Percentiles rank a stretch among this genome's conserved stretches.
phyloP scores from a whole-genome alignment of 1,140 invertebrate genomes.

The Carposina sasakii region DNA sequence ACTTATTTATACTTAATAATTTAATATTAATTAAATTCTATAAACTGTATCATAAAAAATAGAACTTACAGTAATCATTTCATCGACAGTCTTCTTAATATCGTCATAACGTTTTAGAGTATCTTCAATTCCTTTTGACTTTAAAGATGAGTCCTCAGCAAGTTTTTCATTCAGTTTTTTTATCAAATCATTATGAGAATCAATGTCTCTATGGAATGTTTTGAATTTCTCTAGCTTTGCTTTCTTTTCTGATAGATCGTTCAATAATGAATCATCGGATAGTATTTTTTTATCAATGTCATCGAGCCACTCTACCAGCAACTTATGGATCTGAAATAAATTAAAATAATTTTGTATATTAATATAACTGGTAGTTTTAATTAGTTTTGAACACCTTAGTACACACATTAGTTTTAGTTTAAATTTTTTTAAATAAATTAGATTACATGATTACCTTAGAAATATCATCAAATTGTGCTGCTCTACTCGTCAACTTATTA shows the following conservation, averaged over 20 bases:
- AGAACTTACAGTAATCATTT: constrained; percentile 76
- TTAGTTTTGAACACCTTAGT: too few species aligned
- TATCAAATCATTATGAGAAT: constrained; percentile 81
- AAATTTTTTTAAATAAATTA: too few species aligned
- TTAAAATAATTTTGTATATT: background rate
- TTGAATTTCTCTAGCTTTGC: constrained; percentile 88
- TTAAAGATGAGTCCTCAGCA: constrained; percentile 77
- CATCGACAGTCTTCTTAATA: constrained; percentile 77
- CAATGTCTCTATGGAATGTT: constrained; percentile 83
- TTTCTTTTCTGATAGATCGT: constrained; percentile 92
- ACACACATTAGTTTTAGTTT: too few species aligned
- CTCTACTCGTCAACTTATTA: constrained; percentile 80
- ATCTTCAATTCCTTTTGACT: constrained; percentile 79
- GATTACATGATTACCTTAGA: constrained; percentile 76
- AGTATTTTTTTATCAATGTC: constrained; percentile 89
- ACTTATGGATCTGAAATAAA: constrained; percentile 74
- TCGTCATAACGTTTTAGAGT: constrained; percentile 81
- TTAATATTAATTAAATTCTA: too few species aligned
- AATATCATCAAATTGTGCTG: constrained; percentile 87
- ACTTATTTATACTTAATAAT: too few species aligned
- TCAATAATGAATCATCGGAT: constrained; percentile 79
- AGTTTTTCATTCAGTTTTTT: constrained; percentile 81
- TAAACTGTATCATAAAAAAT: too few species aligned
- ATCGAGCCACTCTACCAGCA: constrained; percentile 87
- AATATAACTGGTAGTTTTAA: background rate